Base-by-base conservation (phyloP, 1,140 invertebrate genomes). In the Varroa destructor region DNA sequence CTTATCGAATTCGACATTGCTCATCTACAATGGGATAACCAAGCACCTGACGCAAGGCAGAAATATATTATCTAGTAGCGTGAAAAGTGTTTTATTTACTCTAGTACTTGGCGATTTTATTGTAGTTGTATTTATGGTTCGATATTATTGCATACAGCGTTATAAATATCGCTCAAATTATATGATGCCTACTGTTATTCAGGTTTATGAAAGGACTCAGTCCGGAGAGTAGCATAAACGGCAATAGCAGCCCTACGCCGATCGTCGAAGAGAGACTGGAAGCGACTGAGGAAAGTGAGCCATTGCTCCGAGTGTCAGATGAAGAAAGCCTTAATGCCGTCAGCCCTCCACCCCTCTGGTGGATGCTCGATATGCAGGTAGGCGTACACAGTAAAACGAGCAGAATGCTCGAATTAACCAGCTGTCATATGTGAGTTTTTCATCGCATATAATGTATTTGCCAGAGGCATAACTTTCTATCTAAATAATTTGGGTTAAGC, bases 331-430 rank as follows among this genome's bases (percentile, higher is more conserved):
- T n/a, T 74, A 75, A 37, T 57, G 77, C 0, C 77, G 77, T 4
- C 75, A 76, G 73, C 78, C 77, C 1, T 78, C 75, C 61, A 12
- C 12, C 61, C 14, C 46, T 37, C 14, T 67, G 61, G 61, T 67
- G 61, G 61, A 67, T 14, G 25, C 57, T 42, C 25, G 25, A 58
- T 5, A 3, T 12, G 25, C 25, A 58, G 25, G 57, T 58, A 12
- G 40, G 57, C 57, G 12, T 37, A 58, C 25, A 58, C 3, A 6
- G 25, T n/a, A 12, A n/a, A 56, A n/a, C 55, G n/a, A n/a, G n/a
- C n/a, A 12, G 10, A 12, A n/a, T 12, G 10, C n/a, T 56, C 55
- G 10, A n/a, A 12, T 12, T 56, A 12, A 12, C 55, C 55, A 12
- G 10, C 10, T n/a, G n/a, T 12, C 0, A 56, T n/a, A 56, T n/a